A percentile compares a stretch with the other conserved stretches of the same genome.
Evolutionary conservation across 2,113 vertebrate genomes (phyloP).

Genomic region (Anas platyrhynchos): DNA sequence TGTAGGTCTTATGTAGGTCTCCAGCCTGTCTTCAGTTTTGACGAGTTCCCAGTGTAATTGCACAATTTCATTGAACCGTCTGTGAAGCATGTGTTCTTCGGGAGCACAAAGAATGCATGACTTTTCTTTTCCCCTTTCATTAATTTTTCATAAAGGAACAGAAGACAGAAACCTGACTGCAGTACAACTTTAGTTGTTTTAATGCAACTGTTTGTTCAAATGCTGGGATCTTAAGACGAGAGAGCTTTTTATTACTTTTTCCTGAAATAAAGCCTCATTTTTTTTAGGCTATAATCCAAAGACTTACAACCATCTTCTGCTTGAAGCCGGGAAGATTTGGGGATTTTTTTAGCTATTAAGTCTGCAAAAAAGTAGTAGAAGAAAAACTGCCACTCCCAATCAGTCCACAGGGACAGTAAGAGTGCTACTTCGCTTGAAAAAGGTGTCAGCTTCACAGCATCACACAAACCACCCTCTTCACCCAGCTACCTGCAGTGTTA

Average conservation of each 20-base stretch:
- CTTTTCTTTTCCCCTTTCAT: neutral
- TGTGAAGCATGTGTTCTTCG: neutral
- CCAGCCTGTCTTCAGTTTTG: neutral
- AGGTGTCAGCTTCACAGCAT: neutral
- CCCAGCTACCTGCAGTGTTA: too few relatives aligned
- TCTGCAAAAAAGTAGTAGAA: neutral
- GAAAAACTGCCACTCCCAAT: neutral
- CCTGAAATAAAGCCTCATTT: neutral
- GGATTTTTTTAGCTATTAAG: neutral
- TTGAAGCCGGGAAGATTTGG: neutral
- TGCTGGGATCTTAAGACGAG: neutral
- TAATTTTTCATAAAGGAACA: neutral
- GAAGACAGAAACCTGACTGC: neutral
- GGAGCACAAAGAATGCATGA: neutral
- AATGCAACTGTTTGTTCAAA: neutral
- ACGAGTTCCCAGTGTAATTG: neutral
- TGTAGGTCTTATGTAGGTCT: neutral
- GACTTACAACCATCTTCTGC: neutral
- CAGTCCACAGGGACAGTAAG: neutral
- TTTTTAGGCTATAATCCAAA: neutral
- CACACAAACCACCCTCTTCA: neutral
- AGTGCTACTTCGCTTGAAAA: neutral
- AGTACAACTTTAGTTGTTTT: neutral
- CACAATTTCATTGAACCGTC: neutral
- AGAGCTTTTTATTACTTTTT: neutral